Evolutionary conservation across 2,797 vertebrate genomes (phyloP).

Genomic region (Alauda arvensis): DNA sequence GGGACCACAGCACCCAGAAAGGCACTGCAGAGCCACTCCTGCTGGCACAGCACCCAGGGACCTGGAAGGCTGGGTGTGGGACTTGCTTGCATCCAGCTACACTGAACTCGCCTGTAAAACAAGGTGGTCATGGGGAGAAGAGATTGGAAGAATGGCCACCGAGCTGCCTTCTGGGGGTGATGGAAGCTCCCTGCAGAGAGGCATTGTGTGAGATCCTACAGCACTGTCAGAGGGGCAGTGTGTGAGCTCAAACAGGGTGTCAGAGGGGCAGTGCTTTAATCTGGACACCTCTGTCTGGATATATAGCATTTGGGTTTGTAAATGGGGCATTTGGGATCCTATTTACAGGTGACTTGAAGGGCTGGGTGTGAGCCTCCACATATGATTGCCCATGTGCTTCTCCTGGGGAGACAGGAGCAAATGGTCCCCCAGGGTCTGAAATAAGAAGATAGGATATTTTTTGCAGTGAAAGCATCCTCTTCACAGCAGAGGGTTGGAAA

Average conservation of each 20-base stretch:
- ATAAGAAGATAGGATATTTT: neutral
- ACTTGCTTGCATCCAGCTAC: neutral
- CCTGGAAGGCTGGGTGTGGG: rapidly evolving
- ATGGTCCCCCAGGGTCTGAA: neutral
- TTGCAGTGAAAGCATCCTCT: neutral
- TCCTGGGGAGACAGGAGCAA: neutral
- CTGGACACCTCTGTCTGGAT: neutral
- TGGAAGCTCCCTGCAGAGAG: neutral
- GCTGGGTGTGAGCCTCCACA: neutral
- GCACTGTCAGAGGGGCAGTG: too few relatives aligned
- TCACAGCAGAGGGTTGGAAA: conserved; percentile 5
- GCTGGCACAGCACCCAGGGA: rapidly evolving
- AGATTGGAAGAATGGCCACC: rapidly evolving
- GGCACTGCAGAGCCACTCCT: neutral
- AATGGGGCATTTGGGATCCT: rapidly evolving
- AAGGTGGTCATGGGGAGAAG: rapidly evolving
- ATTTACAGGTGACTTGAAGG: too few relatives aligned
- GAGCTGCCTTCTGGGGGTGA: rapidly evolving
- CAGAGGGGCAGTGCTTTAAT: neutral
- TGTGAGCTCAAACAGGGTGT: neutral
- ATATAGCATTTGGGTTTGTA: rapidly evolving
- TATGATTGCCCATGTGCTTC: neutral
- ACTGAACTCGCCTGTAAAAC: neutral
- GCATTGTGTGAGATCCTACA: too few relatives aligned
- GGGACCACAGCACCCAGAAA: neutral